Evolutionary conservation across 2,888 invertebrate genomes (phyloP), one percentile per base, ranked within the genome.

Genomic region (Loripinus fragilis): DNA sequence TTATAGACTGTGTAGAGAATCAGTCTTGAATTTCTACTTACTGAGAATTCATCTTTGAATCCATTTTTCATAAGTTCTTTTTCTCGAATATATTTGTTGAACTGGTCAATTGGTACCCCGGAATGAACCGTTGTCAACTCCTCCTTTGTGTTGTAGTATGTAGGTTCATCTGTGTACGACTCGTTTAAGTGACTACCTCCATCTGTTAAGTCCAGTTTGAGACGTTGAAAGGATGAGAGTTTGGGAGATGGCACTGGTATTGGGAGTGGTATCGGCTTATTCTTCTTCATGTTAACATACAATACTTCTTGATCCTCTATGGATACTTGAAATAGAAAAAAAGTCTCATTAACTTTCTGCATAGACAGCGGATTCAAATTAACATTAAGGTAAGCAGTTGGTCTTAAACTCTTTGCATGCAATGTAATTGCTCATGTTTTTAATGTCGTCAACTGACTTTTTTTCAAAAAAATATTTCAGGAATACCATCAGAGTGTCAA

Each of bases 41-140:
- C 87, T 50, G 85, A 77, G 75, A 83, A 87, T 42, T 85, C 83
- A 20, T 80, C 76, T 41, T 83, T 80, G 65, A 80, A 85, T 30
- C 67, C 76, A 1, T 79, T 80, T 33, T 83, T 80, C 15, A 78
- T 73, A 2, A 30, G 65, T 38, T 87, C 84, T 78, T 85, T 72
- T 25, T 81, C 83, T 45, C 75, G 79, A n/a, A 87, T 74, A 41
- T 86, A 80, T 10, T 80, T 81, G 23, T 78, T 73, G 64, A 86
- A 85, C n/a, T 81, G 69, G 20, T 74, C 30, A 10, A 87, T 74
- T 3, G 84, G 78, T 0, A 86, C 70, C 0, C 87, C 69, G 25
- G n/a, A 35, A 30, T 52, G 50, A 0, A 65, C 17, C 23, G 10
- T 33, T 15, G 68, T 48, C 5, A 83, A 42, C 33, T 75, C 74